These are phyloP conservation scores for Trichogramma evanescens DNA, from an alignment of 2,888 invertebrate genomes.

Conservation along the genomic window DNA sequence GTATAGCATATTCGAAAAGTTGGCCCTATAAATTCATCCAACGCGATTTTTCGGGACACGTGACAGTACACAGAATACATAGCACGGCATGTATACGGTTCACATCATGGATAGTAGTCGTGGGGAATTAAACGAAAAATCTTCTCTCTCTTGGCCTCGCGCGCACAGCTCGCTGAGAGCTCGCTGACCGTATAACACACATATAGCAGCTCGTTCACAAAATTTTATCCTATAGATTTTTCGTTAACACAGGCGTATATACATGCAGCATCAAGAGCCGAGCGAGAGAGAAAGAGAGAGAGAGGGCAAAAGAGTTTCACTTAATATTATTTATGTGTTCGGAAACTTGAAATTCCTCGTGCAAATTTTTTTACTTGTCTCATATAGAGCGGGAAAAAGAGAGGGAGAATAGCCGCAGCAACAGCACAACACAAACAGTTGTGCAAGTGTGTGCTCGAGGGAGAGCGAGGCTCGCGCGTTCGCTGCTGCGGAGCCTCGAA, in stretches of 20 bases:
- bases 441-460: not conserved
- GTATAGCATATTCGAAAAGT: not conserved
- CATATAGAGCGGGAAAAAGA: not conserved
- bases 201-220: too few species aligned
- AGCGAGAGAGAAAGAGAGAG: not conserved
- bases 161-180: too few species aligned
- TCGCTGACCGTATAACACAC: too few species aligned
- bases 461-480: not conserved
- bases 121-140: too few species aligned
- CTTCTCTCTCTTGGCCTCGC: too few species aligned
- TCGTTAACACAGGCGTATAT: too few species aligned
- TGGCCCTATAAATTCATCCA: constrained; percentile 18
- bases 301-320: constrained; percentile 10
- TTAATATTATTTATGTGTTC: constrained; percentile 21
- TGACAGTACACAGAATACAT: too few species aligned
- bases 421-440: not conserved
- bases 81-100: too few species aligned
- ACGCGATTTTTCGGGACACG: constrained; percentile 8
- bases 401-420: not conserved
- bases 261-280: too few species aligned
- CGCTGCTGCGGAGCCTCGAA: constrained; percentile 3
- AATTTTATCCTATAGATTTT: too few species aligned
- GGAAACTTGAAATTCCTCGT: constrained; percentile 20
- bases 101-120: too few species aligned
- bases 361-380: constrained; percentile 17